Conservation (phyloP, 2,113 vertebrate species). For the Callionymus lyra region DNA sequence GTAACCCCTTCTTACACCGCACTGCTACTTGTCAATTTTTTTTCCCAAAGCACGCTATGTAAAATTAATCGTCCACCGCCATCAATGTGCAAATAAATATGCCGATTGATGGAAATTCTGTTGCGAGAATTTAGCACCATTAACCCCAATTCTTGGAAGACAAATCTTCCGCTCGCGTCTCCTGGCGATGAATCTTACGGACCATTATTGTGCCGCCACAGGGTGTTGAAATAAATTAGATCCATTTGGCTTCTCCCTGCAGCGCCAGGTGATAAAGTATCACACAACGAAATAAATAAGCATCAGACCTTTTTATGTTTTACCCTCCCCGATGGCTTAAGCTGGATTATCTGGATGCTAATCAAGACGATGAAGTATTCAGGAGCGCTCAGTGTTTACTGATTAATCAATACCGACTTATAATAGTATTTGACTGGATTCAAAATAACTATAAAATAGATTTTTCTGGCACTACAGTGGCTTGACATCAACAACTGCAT, state of each 20-base stretch:
- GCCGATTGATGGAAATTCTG: conserved; percentile 35
- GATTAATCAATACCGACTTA: conserved; percentile 10
- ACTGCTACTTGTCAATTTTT: no score
- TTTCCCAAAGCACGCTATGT: no score
- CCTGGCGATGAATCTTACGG: conserved; percentile 56
- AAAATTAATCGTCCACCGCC: no score
- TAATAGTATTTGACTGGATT: conserved; percentile 19
- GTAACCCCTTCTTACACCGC: no score
- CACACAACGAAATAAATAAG: conserved; percentile 44
- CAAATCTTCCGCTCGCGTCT: conserved; percentile 54
- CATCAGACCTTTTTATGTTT: conserved; percentile 36
- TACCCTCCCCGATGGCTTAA: conserved; percentile 5
- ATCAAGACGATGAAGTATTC: conserved; percentile 13
- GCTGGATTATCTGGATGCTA: conserved; percentile 9
- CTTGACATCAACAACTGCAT: conserved; percentile 1
- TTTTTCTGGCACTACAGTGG: conserved; percentile 21
- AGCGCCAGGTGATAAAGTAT: conserved; percentile 57
- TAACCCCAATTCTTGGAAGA: conserved; percentile 52
- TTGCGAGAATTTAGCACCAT: conserved; percentile 42
- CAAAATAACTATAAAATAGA: conserved; percentile 27
- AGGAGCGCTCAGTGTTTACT: conserved; percentile 13
- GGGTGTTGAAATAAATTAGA: conserved; percentile 59
- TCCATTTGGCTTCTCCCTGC: conserved; percentile 57
- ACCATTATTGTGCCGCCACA: conserved; percentile 44
- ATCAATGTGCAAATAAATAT: neutral